These are phyloP conservation scores for Ptychobarbus kaznakovi DNA, from an alignment of 2,797 vertebrate species.

Conservation along the genomic window DNA sequence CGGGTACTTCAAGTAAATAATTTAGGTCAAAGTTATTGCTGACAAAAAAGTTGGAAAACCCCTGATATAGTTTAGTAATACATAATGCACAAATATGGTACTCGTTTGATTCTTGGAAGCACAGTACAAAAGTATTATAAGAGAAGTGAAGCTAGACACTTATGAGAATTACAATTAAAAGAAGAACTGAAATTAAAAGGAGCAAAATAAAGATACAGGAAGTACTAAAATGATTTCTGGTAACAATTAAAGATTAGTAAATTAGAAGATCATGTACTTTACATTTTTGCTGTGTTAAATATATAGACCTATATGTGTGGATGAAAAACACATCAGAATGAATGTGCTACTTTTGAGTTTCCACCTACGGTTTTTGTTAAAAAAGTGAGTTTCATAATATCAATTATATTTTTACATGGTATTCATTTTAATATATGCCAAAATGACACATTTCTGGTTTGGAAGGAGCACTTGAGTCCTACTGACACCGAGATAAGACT, in stretches of 20 bases:
- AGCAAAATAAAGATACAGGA: constrained; percentile 19
- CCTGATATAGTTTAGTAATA: background rate
- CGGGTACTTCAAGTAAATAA: too few relatives aligned
- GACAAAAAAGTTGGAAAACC: too few relatives aligned
- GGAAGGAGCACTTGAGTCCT: background rate
- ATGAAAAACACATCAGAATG: background rate
- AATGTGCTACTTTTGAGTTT: background rate
- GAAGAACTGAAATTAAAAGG: constrained; percentile 38
- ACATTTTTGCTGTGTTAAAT: background rate
- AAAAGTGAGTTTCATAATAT: background rate
- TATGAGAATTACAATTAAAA: constrained; percentile 9
- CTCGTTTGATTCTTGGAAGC: background rate
- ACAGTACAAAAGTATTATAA: background rate
- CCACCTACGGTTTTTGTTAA: background rate
- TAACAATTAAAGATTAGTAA: constrained; percentile 65
- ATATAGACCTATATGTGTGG: background rate
- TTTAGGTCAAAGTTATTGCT: too few relatives aligned
- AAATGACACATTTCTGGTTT: background rate
- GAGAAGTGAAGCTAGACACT: constrained; percentile 11
- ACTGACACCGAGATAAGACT: background rate
- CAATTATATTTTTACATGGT: background rate
- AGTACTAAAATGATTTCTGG: background rate
- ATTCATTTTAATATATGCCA: background rate
- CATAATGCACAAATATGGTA: background rate
- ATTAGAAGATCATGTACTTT: constrained; percentile 48